phyloP scores from a whole-genome alignment of 2,888 invertebrate genomes.

The Epinotia brunnichana region DNA sequence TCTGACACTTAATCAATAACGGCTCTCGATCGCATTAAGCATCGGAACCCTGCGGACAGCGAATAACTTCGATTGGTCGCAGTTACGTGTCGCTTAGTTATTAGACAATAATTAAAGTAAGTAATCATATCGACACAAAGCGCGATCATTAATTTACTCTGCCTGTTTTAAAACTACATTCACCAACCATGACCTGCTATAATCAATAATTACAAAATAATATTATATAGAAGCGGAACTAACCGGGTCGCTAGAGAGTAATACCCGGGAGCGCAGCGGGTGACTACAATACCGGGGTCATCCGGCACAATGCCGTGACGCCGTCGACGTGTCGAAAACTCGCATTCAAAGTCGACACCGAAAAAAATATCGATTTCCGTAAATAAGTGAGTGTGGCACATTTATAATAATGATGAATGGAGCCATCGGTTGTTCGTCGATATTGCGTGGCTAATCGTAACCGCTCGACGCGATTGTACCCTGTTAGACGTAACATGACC shows the following conservation, averaged over 20 bases:
- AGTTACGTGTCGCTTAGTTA: constrained; percentile 62
- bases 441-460: constrained; percentile 79
- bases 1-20: constrained; percentile 16
- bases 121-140: constrained; percentile 61
- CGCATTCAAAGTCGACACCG: constrained; percentile 78
- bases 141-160: constrained; percentile 69
- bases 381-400: constrained; percentile 83
- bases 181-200: constrained; percentile 74
- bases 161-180: constrained; percentile 67
- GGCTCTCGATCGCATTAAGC: not conserved
- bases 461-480: constrained; percentile 62
- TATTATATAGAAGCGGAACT: constrained; percentile 75
- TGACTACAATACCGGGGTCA: constrained; percentile 76
- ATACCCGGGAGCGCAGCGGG: constrained; percentile 65
- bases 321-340: constrained; percentile 78
- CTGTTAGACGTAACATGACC: constrained; percentile 10
- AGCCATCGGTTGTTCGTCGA: constrained; percentile 74
- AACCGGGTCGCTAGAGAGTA: constrained; percentile 68
- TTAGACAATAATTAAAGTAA: constrained; percentile 64
- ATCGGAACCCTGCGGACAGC: constrained; percentile 26
- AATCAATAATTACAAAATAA: constrained; percentile 81
- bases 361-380: constrained; percentile 85
- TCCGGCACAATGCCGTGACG: constrained; percentile 76
- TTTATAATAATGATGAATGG: constrained; percentile 84
- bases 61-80: constrained; percentile 52